phyloP scores from a whole-genome alignment of 2,888 invertebrate species.

The Leucophenga maculata region DNA sequence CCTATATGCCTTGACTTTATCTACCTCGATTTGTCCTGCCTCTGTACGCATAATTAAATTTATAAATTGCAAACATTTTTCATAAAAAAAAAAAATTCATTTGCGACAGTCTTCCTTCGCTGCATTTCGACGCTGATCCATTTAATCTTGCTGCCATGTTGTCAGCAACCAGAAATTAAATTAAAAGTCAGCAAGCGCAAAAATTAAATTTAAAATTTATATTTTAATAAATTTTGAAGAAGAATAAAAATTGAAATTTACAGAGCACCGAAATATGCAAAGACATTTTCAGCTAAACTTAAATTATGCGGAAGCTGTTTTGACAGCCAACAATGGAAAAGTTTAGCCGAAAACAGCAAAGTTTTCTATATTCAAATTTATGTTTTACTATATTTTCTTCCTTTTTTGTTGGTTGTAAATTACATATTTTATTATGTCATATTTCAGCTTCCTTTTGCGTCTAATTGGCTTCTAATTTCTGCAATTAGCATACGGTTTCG shows the following conservation, averaged over 20 bases:
- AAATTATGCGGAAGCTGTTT: slow-evolving; percentile 13
- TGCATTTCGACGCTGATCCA: background rate
- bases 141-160: background rate
- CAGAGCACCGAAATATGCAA: background rate
- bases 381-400: too few species aligned
- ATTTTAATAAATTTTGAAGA: background rate
- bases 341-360: background rate
- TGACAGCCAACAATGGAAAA: background rate
- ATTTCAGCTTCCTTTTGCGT: too few species aligned
- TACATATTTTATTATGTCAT: too few species aligned
- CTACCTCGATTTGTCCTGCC: background rate
- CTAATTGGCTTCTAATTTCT: slow-evolving; percentile 8
- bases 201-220: slow-evolving; percentile 5
- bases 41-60: slow-evolving; percentile 18
- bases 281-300: background rate
- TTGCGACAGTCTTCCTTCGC: background rate
- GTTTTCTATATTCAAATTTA: background rate
- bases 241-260: background rate
- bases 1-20: background rate
- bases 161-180: background rate
- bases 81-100: slow-evolving; percentile 15
- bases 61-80: slow-evolving; percentile 11
- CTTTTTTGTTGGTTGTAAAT: too few species aligned
- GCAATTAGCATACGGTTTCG: slow-evolving; percentile 6
- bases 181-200: slow-evolving; percentile 7